phyloP scores from a whole-genome alignment of 2,888 invertebrate species.

The Acanthococcus lagerstroemiae region DNA sequence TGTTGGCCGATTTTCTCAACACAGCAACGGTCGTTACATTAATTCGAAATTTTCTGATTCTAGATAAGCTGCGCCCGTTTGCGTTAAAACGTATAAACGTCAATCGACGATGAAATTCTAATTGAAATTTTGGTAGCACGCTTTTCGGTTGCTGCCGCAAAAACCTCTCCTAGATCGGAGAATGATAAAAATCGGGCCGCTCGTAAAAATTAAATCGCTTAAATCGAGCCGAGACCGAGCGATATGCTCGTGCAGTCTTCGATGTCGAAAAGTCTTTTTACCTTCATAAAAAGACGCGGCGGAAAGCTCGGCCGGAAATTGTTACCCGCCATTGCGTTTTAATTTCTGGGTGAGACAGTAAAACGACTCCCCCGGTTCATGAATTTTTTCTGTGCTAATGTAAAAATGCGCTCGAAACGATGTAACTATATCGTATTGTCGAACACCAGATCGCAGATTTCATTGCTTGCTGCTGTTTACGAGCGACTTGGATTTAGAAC shows the following conservation, averaged over 20 bases:
- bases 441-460: background rate
- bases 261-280: too few relatives aligned
- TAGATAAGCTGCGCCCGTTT: background rate
- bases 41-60: background rate
- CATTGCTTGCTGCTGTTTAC: background rate
- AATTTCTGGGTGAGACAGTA: too few relatives aligned
- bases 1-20: too few relatives aligned
- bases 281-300: too few relatives aligned
- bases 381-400: too few relatives aligned
- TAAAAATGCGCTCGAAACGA: background rate
- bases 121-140: background rate
- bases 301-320: too few relatives aligned
- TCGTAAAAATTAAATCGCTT: background rate
- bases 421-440: background rate
- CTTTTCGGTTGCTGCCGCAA: background rate
- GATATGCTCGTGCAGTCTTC: too few relatives aligned
- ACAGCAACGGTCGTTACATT: background rate
- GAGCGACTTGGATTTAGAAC: slow-evolving; percentile 1
- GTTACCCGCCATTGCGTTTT: too few relatives aligned
- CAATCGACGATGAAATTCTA: background rate
- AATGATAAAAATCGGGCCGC: background rate
- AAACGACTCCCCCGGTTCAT: too few relatives aligned
- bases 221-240: too few relatives aligned
- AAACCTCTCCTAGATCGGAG: background rate
- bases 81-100: background rate